phyloP scores from a whole-genome alignment of 2,797 vertebrate genomes.

The Rhynchotus rufescens region DNA sequence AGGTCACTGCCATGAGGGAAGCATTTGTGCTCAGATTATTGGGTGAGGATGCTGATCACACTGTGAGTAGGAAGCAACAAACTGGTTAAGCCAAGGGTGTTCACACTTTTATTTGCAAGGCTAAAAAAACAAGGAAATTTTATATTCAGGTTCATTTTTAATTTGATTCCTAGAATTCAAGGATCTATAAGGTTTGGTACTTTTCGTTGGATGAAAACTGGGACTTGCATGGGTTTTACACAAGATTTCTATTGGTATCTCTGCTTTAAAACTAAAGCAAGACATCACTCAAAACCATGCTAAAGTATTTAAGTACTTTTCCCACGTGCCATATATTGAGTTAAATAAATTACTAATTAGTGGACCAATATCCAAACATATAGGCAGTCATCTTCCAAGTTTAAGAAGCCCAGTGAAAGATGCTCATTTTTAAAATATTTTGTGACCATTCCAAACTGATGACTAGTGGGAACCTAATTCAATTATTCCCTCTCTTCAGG shows the following conservation, averaged over 20 bases:
- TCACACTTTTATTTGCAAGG: neutral
- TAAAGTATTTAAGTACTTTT: neutral
- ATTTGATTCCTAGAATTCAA: neutral
- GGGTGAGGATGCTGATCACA: neutral
- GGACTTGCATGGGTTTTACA: neutral
- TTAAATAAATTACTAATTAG: neutral
- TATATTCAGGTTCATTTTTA: neutral
- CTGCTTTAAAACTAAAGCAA: neutral
- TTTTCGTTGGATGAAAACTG: neutral
- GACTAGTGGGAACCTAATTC: neutral
- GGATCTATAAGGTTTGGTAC: neutral
- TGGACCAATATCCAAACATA: neutral
- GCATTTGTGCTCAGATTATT: neutral
- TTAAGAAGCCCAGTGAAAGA: neutral
- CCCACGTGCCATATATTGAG: neutral
- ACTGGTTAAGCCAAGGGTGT: neutral
- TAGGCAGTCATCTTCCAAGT: neutral
- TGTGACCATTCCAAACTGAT: slow-evolving; percentile 19
- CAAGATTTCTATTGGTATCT: neutral
- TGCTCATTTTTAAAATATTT: neutral
- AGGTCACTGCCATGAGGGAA: neutral
- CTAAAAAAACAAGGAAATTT: neutral
- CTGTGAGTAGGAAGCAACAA: neutral
- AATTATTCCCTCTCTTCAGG: slow-evolving; percentile 39
- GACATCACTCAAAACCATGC: neutral